These are phyloP conservation scores for Pardosa pseudoannulata DNA, from an alignment of 2,888 invertebrate genomes.

Conservation along the genomic window DNA sequence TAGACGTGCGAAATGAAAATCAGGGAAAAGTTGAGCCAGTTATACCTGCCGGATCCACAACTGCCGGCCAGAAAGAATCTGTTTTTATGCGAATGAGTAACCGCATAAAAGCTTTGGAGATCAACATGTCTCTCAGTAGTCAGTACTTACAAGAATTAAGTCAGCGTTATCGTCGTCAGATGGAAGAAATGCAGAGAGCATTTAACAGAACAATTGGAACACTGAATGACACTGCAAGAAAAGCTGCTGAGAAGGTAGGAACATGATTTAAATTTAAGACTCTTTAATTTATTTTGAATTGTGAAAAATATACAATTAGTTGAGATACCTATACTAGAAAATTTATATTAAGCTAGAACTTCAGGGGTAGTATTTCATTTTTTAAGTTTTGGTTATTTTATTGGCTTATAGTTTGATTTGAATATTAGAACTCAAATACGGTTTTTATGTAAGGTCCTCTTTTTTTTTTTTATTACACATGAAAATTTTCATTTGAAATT, in stretches of 20 bases:
- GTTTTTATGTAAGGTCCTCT: too few species aligned
- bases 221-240: slow-evolving; percentile 78
- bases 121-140: slow-evolving; percentile 96
- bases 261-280: too few species aligned
- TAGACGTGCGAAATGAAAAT: slow-evolving; percentile 48
- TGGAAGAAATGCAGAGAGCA: slow-evolving; percentile 90
- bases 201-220: slow-evolving; percentile 81
- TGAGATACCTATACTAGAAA: too few species aligned
- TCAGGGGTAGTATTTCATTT: too few species aligned
- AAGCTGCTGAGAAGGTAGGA: slow-evolving; percentile 81
- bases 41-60: slow-evolving; percentile 20
- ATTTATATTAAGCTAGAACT: too few species aligned
- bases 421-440: too few species aligned
- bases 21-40: slow-evolving; percentile 54
- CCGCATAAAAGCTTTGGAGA: slow-evolving; percentile 95
- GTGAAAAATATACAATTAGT: too few species aligned
- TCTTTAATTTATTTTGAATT: too few species aligned
- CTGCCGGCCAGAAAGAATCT: slow-evolving; percentile 87
- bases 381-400: too few species aligned
- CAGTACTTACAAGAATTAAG: slow-evolving; percentile 98
- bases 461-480: too few species aligned
- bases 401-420: too few species aligned
- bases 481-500: too few species aligned
- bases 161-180: slow-evolving; percentile 95
- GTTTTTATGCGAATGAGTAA: slow-evolving; percentile 97